Evolutionary conservation across 1,140 invertebrate species (phyloP).

Genomic region (Reticulitermes speratus): DNA sequence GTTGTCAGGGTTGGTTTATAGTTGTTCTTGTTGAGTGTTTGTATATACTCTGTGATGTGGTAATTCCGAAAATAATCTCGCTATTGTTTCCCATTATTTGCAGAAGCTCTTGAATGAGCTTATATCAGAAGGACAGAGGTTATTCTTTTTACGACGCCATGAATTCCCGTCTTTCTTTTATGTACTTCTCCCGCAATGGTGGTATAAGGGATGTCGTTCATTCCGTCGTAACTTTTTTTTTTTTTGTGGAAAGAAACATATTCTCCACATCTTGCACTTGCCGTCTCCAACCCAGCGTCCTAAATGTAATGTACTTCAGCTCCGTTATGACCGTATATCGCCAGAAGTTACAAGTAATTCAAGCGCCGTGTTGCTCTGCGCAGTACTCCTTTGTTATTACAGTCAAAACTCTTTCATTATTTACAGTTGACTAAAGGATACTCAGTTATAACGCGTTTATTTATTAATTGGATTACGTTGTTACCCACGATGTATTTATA

Average conservation of each 20-base stretch:
- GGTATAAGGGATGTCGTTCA: neutral
- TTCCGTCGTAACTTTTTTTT: neutral
- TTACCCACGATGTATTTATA: too few species aligned
- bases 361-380: too few species aligned
- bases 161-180: neutral
- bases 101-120: neutral
- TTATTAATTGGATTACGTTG: too few species aligned
- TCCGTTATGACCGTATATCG: neutral
- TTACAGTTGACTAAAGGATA: too few species aligned
- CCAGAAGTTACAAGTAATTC: too few species aligned
- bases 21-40: neutral
- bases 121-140: neutral
- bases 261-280: neutral
- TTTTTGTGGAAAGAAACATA: neutral
- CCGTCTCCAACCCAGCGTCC: neutral
- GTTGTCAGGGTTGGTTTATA: neutral
- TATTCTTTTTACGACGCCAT: neutral
- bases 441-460: too few species aligned
- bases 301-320: neutral
- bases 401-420: too few species aligned
- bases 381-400: too few species aligned
- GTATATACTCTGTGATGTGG: neutral
- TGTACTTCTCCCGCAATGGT: neutral
- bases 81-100: neutral
- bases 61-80: constrained; percentile 1